phyloP scores from a whole-genome alignment of 2,888 invertebrate species.

The Lacanobia wlatinum region DNA sequence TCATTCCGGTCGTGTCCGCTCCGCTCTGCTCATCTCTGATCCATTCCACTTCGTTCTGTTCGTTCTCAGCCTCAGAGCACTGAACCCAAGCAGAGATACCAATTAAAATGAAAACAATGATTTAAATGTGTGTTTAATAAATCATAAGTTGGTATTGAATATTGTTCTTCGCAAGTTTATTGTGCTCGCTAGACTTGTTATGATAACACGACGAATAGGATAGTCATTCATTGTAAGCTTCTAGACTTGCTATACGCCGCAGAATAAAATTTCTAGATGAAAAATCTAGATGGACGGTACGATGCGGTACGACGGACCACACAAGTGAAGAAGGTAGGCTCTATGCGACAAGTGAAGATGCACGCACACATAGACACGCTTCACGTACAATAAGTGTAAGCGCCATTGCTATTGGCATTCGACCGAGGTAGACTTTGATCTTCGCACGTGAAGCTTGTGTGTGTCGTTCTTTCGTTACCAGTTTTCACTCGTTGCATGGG shows the following conservation, averaged over 20 bases:
- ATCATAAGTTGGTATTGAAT: conserved; percentile 8
- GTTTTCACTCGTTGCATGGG: not conserved
- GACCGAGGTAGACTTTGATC: not conserved
- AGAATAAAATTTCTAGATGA: not conserved
- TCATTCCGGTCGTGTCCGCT: too few relatives aligned
- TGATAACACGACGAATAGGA: conserved; percentile 7
- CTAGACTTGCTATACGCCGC: not conserved
- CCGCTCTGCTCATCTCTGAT: not conserved
- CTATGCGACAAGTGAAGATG: not conserved
- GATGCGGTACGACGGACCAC: not conserved
- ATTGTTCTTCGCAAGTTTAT: conserved; percentile 25
- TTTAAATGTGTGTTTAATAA: conserved; percentile 7
- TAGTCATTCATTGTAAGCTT: not conserved
- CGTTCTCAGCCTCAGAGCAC: not conserved
- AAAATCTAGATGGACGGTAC: not conserved
- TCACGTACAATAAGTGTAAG: not conserved
- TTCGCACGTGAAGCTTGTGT: not conserved
- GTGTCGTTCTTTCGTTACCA: not conserved
- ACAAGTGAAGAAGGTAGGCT: too few relatives aligned
- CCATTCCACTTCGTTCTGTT: not conserved
- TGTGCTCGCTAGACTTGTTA: conserved; percentile 14
- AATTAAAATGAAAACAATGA: conserved; percentile 13
- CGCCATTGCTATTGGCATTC: not conserved
- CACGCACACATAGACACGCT: not conserved
- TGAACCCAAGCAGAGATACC: not conserved